A percentile compares a stretch with the other conserved stretches of the same genome.
These are phyloP conservation scores for Cordilura impudica DNA, from an alignment of 2,888 invertebrate genomes.

Conservation along the genomic window DNA sequence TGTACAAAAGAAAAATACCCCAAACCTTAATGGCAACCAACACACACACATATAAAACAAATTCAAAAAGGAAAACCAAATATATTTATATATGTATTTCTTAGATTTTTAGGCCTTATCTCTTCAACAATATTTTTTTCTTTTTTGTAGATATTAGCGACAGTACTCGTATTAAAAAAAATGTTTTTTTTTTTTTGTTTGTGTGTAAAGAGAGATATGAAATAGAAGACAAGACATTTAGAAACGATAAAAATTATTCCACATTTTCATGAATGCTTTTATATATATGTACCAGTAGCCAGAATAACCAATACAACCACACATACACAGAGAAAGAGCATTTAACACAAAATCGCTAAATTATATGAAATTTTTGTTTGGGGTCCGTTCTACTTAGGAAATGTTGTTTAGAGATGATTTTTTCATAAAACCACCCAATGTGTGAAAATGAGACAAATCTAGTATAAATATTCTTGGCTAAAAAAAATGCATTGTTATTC, in stretches of 20 bases:
- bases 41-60: slow-evolving; percentile 32
- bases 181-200: slow-evolving; percentile 2
- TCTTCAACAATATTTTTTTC: slow-evolving; percentile 44
- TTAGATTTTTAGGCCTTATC: slow-evolving; percentile 46
- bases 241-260: slow-evolving; percentile 52
- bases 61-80: slow-evolving; percentile 29
- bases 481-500: background rate
- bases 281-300: slow-evolving; percentile 20
- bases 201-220: background rate
- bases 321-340: background rate
- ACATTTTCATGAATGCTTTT: slow-evolving; percentile 22
- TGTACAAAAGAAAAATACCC: slow-evolving; percentile 3
- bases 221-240: slow-evolving; percentile 38
- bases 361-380: background rate
- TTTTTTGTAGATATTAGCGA: slow-evolving; percentile 55
- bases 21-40: slow-evolving; percentile 3
- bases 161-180: slow-evolving; percentile 10
- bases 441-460: slow-evolving; percentile 63
- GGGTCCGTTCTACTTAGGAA: background rate
- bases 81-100: slow-evolving; percentile 5
- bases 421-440: slow-evolving; percentile 52
- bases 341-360: background rate
- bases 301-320: slow-evolving; percentile 2
- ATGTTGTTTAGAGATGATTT: too few relatives aligned
- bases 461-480: slow-evolving; percentile 40